Base-by-base conservation (phyloP, 2,797 vertebrate species). In the Taeniopygia guttata region DNA sequence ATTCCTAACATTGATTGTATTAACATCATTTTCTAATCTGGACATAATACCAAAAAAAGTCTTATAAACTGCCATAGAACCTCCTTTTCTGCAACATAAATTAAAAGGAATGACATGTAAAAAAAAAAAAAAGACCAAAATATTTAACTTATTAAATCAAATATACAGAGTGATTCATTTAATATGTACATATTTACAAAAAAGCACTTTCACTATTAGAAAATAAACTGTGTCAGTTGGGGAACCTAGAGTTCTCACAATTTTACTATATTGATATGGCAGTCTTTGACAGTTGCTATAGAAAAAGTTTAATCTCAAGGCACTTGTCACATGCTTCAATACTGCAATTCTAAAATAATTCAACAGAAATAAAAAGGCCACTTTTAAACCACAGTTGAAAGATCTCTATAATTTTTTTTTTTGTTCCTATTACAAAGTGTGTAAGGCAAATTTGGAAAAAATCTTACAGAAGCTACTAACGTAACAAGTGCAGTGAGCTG, bases 81-180 rank as follows among this genome's bases (percentile, higher is more conserved):
- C 97, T 98, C 98, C 98, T 98, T 96, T 96, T 97, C 93, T 96
- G 98, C 96, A 97, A 98, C 98, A 98, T 98, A 96, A 96, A 98
- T 94, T 97, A 98, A 98, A 98, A 98, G 98, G 98, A 99, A 98
- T 98, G 98, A 98, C 98, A 97, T 97, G 95, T 98, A 98, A 98
- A 97, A 98, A 87, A 59, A 56, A 98, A 98, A 98, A 97, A 98
- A 97, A 98, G 97, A 97, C 96, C 98, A 97, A 98, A 98, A 98
- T 97, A 97, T 98, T 98, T 99, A 99, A 98, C 98, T 99, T 99
- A 99, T 98, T 99, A 98, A 99, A 98, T 99, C 98, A 99, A 99
- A 99, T 99, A 99, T 99, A 99, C 98, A 99, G 98, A 99, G 98
- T 96, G 98, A 98, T 98, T 99, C 98, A 98, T 99, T 99, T 98